A percentile compares a stretch with the other conserved stretches of the same genome.
These are phyloP conservation scores for Meleagris gallopavo DNA, from an alignment of 2,113 vertebrate genomes.

Conservation along the genomic window DNA sequence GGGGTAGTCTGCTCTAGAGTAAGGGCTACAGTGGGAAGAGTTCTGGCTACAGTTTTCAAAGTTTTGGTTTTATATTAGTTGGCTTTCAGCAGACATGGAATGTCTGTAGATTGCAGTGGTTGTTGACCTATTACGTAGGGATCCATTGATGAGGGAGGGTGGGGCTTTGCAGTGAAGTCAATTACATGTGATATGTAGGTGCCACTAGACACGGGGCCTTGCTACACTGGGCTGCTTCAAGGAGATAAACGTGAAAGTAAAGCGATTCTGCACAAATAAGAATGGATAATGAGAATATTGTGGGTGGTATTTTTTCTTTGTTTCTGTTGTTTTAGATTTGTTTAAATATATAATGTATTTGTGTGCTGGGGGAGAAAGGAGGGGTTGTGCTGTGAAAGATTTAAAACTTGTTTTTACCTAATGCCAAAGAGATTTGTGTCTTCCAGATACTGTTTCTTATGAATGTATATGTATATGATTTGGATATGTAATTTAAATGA, in stretches of 20 bases:
- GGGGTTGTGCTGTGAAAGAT: neutral
- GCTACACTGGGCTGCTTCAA: neutral
- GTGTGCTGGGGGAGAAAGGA: neutral
- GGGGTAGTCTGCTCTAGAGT: neutral
- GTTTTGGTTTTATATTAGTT: neutral
- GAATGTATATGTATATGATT: neutral
- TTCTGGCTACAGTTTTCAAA: neutral
- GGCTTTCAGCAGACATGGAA: neutral
- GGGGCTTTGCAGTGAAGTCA: neutral
- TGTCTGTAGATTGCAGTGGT: neutral
- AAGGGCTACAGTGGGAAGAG: neutral
- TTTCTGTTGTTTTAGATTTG: neutral
- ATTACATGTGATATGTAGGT: accelerated
- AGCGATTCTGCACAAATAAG: neutral
- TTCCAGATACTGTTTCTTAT: neutral
- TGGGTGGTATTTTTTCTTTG: neutral
- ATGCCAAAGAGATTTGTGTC: neutral
- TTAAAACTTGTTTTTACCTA: neutral
- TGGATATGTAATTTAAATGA: neutral
- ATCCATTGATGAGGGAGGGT: neutral
- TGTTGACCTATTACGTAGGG: neutral
- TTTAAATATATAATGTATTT: neutral
- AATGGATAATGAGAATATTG: neutral
- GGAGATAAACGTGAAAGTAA: neutral
- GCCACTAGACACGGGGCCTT: neutral